Conservation (phyloP, 2,888 invertebrate genomes). For the Deilephila porcellus region DNA sequence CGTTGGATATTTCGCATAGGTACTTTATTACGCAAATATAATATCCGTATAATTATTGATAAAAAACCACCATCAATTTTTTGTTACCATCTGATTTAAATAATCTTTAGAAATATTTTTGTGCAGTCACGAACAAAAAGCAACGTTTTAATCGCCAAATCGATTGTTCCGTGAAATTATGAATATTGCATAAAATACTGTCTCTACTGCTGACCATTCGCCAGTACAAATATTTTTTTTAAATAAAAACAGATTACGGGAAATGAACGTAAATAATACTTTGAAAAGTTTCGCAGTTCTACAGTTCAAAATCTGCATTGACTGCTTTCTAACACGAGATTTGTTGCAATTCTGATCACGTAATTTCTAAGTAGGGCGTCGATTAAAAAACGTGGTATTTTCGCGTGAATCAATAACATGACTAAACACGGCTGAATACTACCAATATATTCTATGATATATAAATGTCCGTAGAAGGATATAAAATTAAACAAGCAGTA, state of each 20-base stretch:
- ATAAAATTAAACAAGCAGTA: too few species aligned
- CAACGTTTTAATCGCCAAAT: too few species aligned
- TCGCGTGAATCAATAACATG: conserved; percentile 29
- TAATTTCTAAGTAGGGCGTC: conserved; percentile 30
- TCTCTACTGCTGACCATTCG: background rate
- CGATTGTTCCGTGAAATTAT: too few species aligned
- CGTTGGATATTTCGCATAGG: too few species aligned
- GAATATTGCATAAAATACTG: background rate
- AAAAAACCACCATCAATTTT: too few species aligned
- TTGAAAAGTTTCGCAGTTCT: background rate
- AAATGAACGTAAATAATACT: too few species aligned
- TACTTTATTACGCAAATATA: too few species aligned
- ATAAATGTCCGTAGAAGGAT: background rate
- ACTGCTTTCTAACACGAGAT: background rate
- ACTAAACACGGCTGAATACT: conserved; percentile 2
- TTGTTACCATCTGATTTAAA: too few species aligned
- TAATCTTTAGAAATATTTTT: too few species aligned
- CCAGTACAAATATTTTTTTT: background rate
- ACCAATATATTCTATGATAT: background rate
- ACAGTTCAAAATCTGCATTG: background rate
- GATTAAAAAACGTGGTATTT: conserved; percentile 34
- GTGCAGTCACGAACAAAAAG: too few species aligned
- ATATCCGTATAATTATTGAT: too few species aligned
- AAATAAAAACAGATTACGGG: background rate
- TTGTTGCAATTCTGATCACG: conserved; percentile 8